A percentile compares a stretch with the other conserved stretches of the same genome.
Conservation (phyloP, 2,113 vertebrate species). For the Tragelaphus buxtoni region DNA sequence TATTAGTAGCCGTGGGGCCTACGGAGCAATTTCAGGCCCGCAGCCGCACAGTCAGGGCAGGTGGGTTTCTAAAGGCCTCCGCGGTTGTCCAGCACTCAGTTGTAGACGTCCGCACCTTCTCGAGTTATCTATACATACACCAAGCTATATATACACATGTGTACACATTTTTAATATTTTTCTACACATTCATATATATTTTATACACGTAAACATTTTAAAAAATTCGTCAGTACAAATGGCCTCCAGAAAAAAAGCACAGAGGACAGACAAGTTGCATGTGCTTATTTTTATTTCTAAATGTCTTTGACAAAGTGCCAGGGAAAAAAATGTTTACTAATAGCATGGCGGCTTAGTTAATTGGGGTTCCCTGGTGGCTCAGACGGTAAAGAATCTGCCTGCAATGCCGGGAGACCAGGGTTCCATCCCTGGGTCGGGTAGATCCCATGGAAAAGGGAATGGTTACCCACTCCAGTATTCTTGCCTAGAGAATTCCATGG, state of each 20-base stretch:
- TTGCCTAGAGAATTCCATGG: too few relatives aligned
- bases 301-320: conserved; percentile 11
- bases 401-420: not conserved
- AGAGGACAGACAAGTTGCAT: not conserved
- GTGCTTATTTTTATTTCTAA: conserved; percentile 21
- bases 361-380: not conserved
- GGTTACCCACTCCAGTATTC: too few relatives aligned
- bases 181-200: not conserved
- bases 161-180: not conserved
- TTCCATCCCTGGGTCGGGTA: not conserved
- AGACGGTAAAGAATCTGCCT: not conserved
- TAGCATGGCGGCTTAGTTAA: not conserved
- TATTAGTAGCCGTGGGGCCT: not conserved
- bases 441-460: not conserved
- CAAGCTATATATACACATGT: too few relatives aligned
- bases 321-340: not conserved
- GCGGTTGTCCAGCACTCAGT: not conserved
- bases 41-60: not conserved
- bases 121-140: not conserved
- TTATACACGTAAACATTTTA: not conserved
- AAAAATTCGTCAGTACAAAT: not conserved
- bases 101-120: not conserved
- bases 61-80: not conserved
- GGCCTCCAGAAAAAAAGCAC: not conserved
- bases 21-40: not conserved